These are phyloP conservation scores for Archegozetes longisetosus DNA, from an alignment of 1,140 invertebrate species.

Conservation along the genomic window DNA sequence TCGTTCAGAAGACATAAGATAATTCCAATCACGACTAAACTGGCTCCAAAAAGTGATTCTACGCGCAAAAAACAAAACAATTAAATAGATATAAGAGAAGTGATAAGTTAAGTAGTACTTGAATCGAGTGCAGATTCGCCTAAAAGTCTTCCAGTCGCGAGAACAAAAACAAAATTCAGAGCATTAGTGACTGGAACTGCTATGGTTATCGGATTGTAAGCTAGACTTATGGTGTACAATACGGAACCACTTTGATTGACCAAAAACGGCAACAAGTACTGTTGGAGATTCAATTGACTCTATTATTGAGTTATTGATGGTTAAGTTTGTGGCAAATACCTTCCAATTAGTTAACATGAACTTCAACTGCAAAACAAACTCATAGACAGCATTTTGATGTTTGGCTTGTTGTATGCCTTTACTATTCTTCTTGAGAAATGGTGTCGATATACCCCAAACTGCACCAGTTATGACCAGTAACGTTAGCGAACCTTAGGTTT, in stretches of 20 bases:
- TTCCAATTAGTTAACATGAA: constrained; percentile 6
- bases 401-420: neutral
- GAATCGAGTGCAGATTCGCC: constrained; percentile 1
- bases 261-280: neutral
- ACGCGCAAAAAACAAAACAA: neutral
- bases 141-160: neutral
- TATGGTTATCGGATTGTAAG: constrained; percentile 7
- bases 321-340: neutral
- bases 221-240: neutral
- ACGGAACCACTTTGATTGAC: constrained; percentile 9
- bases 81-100: neutral
- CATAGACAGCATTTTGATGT: neutral
- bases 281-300: neutral
- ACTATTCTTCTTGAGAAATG: constrained; percentile 1
- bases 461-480: neutral
- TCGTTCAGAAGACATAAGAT: neutral
- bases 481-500: neutral
- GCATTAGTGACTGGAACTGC: constrained; percentile 9
- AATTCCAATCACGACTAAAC: constrained; percentile 1
- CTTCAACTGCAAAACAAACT: neutral
- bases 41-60: neutral
- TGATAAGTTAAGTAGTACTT: neutral
- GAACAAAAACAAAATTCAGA: neutral
- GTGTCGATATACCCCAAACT: constrained; percentile 10
- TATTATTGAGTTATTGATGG: neutral